Evolutionary conservation across 2,888 invertebrate genomes (phyloP), one percentile per base, ranked within the genome.

Genomic region (Drosophila birchii): DNA sequence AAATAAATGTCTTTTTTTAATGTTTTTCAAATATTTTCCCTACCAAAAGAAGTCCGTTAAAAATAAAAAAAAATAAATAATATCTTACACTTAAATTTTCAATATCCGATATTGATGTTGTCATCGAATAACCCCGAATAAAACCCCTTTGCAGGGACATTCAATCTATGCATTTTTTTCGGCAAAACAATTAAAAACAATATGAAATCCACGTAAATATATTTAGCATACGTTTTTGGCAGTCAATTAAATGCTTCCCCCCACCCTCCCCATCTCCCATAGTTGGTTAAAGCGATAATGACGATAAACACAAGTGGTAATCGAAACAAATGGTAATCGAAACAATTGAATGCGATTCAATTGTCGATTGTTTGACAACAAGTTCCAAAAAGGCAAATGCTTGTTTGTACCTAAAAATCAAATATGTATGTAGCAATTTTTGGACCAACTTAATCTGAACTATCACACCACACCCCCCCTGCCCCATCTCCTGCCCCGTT

Each of bases 221-320:
- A 73, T 57, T 76, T 78, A 80, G 76, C 72, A 44, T 66, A 77
- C 71, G 36, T 62, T 87, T 75, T 81, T 85, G 86, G 78, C 88
- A 78, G 86, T 86, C 86, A 86, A 86, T 88, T 88, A 86, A 76
- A 64, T 69, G 75, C 80, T 75, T 64, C 60, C 69, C 66, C 60
- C 69, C 67, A n/a, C n/a, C 62, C 59, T 51, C 44, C 43, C 69
- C 62, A 58, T 51, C 44, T 39, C 69, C 69, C 6, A 63, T 55
- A 77, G 57, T 69, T 68, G 68, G 43, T 67, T 56, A 45, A 58
- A 79, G 38, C 11, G 44, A 62, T 23, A 45, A 12, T 12, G 20
- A 43, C 16, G 44, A 44, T 44, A 14, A 43, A 16, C 20, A 39
- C 0, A 45, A 45, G 26, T 6, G 23, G 8, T 45, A 45, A 26